Conservation (phyloP, 2,797 vertebrate genomes). For the Megaceryle alcyon region DNA sequence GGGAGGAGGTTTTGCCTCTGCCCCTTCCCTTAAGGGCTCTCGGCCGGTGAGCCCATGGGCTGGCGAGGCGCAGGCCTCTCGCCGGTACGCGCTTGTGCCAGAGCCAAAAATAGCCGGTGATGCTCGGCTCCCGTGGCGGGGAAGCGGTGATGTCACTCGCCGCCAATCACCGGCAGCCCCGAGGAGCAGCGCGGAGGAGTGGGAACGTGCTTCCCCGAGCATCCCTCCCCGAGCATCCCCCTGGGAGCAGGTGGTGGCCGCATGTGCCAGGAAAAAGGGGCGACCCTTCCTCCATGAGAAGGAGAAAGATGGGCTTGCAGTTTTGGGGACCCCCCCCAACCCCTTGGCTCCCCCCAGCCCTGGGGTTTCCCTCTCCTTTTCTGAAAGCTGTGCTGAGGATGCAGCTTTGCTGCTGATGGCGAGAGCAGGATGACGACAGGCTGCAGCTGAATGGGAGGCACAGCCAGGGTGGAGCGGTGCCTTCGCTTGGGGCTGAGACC, state of each 20-base stretch:
- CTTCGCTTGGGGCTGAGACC: background rate
- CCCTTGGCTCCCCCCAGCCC: background rate
- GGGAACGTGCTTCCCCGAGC: constrained; percentile 71
- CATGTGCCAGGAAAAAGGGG: background rate
- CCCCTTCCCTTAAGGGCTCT: background rate
- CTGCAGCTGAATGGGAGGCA: constrained; percentile 29
- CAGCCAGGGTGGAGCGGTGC: constrained; percentile 21
- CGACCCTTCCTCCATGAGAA: background rate
- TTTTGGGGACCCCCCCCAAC: background rate
- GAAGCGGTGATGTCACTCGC: constrained; percentile 83
- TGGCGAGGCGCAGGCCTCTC: constrained; percentile 42
- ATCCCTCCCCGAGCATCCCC: constrained; percentile 28
- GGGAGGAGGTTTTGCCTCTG: background rate
- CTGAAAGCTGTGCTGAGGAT: constrained; percentile 7
- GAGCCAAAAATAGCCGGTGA: constrained; percentile 84
- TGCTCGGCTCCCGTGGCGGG: constrained; percentile 79
- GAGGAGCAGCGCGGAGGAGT: constrained; percentile 66
- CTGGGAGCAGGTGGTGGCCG: background rate
- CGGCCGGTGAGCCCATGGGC: constrained; percentile 7
- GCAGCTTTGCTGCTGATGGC: constrained; percentile 42
- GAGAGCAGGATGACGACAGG: constrained; percentile 42
- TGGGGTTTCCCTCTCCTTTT: constrained; percentile 16
- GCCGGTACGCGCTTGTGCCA: constrained; percentile 64
- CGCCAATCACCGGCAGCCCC: constrained; percentile 81
- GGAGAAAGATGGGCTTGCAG: background rate